Percentiles rank a stretch among this genome's conserved stretches.
Evolutionary conservation across 2,888 invertebrate species (phyloP).

Genomic region (Hirudinaria manillensis): DNA sequence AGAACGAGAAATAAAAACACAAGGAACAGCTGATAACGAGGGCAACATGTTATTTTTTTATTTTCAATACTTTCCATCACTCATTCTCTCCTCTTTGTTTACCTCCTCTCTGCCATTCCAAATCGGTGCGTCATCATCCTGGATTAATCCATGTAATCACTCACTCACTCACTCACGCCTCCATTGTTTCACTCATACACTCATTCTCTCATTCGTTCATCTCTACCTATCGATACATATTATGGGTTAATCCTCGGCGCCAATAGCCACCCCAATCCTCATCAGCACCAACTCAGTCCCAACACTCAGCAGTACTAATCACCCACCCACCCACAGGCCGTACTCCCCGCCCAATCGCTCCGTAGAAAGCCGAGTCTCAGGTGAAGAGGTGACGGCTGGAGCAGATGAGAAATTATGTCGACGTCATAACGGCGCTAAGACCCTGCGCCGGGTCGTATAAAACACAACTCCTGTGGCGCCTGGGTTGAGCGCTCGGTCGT

Average conservation of each 20-base stretch:
- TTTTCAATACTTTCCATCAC: too few relatives aligned
- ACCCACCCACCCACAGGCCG: slow-evolving; percentile 27
- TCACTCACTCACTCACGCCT: too few relatives aligned
- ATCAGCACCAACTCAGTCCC: slow-evolving; percentile 14
- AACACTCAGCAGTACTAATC: slow-evolving; percentile 19
- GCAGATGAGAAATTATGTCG: slow-evolving; percentile 11
- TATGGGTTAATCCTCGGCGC: not conserved
- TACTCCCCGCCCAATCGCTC: not conserved
- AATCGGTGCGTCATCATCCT: too few relatives aligned
- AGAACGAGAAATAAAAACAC: too few relatives aligned
- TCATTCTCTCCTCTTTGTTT: too few relatives aligned
- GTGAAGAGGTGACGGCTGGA: too few relatives aligned
- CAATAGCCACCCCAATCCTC: too few relatives aligned
- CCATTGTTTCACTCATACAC: not conserved
- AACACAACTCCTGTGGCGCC: not conserved
- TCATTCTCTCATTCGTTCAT: slow-evolving; percentile 1
- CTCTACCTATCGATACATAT: not conserved
- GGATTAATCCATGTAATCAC: too few relatives aligned
- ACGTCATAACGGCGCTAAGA: slow-evolving; percentile 5
- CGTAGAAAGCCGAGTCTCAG: too few relatives aligned
- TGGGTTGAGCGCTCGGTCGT: not conserved
- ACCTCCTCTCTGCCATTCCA: too few relatives aligned
- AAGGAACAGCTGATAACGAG: not conserved
- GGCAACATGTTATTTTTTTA: not conserved
- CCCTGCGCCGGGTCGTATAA: not conserved